Evolutionary conservation across 2,113 vertebrate genomes (phyloP).

Genomic region (Leiothrix lutea): DNA sequence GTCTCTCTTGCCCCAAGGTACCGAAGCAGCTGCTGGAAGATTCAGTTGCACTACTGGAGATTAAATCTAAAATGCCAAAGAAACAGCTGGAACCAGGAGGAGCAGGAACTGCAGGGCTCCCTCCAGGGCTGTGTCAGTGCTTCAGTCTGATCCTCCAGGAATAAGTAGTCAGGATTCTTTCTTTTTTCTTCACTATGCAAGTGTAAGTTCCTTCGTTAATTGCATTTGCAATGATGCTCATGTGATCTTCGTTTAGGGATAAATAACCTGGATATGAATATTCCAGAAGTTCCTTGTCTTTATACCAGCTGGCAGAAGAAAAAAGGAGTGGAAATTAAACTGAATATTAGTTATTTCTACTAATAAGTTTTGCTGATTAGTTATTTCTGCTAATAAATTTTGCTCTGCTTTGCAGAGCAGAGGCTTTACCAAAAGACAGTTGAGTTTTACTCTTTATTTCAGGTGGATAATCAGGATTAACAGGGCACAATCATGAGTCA

Average conservation of each 20-base stretch:
- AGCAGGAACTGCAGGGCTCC: not conserved
- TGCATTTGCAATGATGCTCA: conserved; percentile 94
- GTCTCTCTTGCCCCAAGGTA: not conserved
- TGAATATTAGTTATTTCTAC: not conserved
- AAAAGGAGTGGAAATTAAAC: not conserved
- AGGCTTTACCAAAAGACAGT: not conserved
- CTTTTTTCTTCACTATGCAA: conserved; percentile 88
- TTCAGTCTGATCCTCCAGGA: conserved; percentile 91
- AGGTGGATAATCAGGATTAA: not conserved
- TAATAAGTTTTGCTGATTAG: not conserved
- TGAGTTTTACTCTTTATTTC: not conserved
- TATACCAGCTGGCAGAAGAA: conserved; percentile 87
- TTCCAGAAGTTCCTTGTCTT: conserved; percentile 92
- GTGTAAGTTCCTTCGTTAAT: conserved; percentile 96
- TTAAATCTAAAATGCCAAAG: not conserved
- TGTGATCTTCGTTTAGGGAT: conserved; percentile 85
- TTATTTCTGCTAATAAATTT: no score
- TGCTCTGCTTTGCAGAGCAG: not conserved
- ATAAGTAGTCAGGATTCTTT: conserved; percentile 89
- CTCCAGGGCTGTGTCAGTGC: not conserved
- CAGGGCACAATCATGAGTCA: no score
- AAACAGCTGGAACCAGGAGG: not conserved
- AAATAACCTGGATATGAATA: conserved; percentile 92
- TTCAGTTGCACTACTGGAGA: not conserved
- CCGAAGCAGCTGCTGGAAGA: not conserved